A percentile compares a stretch with the other conserved stretches of the same genome.
These are phyloP conservation scores for Lutraria rhynchaena DNA, from an alignment of 1,140 invertebrate species.

Conservation along the genomic window DNA sequence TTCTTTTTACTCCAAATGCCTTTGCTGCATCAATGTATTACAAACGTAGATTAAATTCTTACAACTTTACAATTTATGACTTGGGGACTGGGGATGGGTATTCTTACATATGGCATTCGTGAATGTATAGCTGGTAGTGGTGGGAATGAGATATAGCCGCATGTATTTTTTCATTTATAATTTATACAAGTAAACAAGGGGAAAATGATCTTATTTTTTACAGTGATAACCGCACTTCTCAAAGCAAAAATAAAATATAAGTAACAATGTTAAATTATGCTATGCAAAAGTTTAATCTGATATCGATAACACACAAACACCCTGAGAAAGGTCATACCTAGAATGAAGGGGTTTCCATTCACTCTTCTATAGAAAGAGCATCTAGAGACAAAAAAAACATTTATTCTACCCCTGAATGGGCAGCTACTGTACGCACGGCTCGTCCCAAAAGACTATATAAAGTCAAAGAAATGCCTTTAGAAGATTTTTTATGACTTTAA, in stretches of 20 bases:
- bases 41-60: constrained; percentile 42
- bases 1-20: constrained; percentile 25
- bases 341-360: constrained; percentile 35
- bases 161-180: constrained; percentile 25
- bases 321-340: constrained; percentile 23
- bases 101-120: constrained; percentile 24
- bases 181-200: neutral
- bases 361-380: constrained; percentile 19
- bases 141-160: constrained; percentile 25
- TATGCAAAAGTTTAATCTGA: constrained; percentile 25
- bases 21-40: constrained; percentile 29
- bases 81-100: constrained; percentile 16
- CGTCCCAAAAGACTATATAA: neutral
- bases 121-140: constrained; percentile 20
- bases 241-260: constrained; percentile 40
- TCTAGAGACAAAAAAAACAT: neutral
- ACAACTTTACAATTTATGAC: constrained; percentile 36
- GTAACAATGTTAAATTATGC: constrained; percentile 32
- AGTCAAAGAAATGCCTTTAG: neutral
- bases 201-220: constrained; percentile 22
- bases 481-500: too few species aligned
- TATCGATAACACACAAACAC: constrained; percentile 21
- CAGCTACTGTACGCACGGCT: neutral
- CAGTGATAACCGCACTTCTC: constrained; percentile 29
- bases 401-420: constrained; percentile 2